These are phyloP conservation scores for Yponomeuta plumbellus DNA, from an alignment of 2,888 invertebrate species.

Conservation along the genomic window DNA sequence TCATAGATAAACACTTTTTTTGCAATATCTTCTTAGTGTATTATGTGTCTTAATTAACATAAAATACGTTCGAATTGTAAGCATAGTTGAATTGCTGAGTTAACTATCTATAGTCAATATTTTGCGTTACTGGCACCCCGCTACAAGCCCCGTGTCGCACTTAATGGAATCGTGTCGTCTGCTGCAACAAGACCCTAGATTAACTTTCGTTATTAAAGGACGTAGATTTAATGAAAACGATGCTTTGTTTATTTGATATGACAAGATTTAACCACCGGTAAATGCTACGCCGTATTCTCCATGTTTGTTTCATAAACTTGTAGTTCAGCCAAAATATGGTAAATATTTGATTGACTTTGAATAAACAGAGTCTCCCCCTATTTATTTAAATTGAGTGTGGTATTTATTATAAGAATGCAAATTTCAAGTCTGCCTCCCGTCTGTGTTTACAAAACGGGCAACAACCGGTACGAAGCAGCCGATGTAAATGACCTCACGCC, in stretches of 20 bases:
- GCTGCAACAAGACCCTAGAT: not conserved
- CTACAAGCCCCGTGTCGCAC: not conserved
- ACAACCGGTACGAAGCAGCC: conserved; percentile 23
- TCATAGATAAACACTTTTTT: no score
- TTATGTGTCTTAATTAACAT: not conserved
- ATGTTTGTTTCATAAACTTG: no score
- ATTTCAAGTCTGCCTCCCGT: not conserved
- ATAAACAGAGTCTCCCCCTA: not conserved
- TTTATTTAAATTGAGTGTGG: not conserved
- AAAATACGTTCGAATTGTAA: not conserved
- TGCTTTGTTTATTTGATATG: not conserved
- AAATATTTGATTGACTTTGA: not conserved
- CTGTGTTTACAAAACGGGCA: not conserved
- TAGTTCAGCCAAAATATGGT: not conserved
- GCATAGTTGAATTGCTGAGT: not conserved
- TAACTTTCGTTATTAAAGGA: not conserved
- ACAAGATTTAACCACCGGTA: not conserved
- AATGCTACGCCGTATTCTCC: not conserved
- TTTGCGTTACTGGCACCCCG: not conserved
- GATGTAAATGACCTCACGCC: conserved; percentile 61
- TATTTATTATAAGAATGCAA: not conserved
- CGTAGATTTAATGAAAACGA: not conserved
- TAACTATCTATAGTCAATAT: not conserved
- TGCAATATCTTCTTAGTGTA: no score
- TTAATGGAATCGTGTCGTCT: conserved; percentile 1